These are phyloP conservation scores for Arge pagana DNA, from an alignment of 2,888 invertebrate species.

Conservation along the genomic window DNA sequence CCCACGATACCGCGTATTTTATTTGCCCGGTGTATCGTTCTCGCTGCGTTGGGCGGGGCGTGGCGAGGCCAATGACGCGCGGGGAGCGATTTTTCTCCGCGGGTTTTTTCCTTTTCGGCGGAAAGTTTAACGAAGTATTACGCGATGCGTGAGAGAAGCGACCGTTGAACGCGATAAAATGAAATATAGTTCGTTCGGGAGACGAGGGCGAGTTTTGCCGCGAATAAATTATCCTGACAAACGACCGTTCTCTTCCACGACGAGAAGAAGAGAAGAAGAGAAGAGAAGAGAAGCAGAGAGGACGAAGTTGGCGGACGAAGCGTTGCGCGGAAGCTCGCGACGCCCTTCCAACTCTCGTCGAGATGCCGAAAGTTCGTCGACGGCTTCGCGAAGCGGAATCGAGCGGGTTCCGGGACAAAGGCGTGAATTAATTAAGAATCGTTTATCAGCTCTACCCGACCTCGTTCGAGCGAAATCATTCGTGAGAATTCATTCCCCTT, in stretches of 20 bases:
- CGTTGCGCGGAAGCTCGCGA: conserved; percentile 10
- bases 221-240: conserved; percentile 18
- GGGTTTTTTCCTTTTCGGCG: too few relatives aligned
- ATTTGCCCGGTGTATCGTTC: too few relatives aligned
- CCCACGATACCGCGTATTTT: too few relatives aligned
- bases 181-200: conserved; percentile 9
- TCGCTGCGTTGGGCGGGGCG: too few relatives aligned
- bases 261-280: conserved; percentile 1
- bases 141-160: too few relatives aligned
- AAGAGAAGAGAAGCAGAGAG: conserved; percentile 6
- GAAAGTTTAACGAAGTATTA: too few relatives aligned
- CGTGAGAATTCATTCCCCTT: conserved; percentile 32
- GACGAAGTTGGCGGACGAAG: not conserved
- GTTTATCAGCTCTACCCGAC: conserved; percentile 33
- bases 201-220: conserved; percentile 12
- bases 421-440: conserved; percentile 28
- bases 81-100: too few relatives aligned
- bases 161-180: not conserved
- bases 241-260: conserved; percentile 6
- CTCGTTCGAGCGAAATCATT: conserved; percentile 31
- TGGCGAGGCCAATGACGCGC: too few relatives aligned
- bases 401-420: conserved; percentile 10
- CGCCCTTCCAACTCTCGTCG: conserved; percentile 19
- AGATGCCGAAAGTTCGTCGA: not conserved
- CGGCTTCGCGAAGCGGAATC: conserved; percentile 1